Base-by-base conservation (phyloP, 1,140 invertebrate genomes). In the Euborellia annulipes region DNA sequence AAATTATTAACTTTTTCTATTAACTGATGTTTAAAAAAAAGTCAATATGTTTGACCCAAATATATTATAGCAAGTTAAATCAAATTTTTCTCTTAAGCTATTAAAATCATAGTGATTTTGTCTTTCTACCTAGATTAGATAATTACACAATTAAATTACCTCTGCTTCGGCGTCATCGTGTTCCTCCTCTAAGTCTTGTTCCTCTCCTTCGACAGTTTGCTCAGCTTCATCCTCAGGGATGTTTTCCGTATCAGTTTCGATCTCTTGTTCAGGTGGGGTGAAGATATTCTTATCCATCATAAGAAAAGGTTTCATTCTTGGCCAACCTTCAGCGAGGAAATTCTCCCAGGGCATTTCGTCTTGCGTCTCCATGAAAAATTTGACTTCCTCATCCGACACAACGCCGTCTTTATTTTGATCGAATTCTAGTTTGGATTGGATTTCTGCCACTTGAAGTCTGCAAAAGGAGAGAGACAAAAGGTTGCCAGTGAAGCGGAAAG, bases 391-490 rank as follows among this genome's bases (percentile, higher is more conserved):
- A 43, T 87, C 79, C 36, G 78, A 73, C 38, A 91, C 85, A 46
- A 73, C 70, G 6, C 90, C 89, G 72, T 97, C 82, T 47, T 76
- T 75, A 65, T 96, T 82, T 51, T 77, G 79, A 66, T 96, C 92
- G 70, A 96, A 89, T 36, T 75, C 77, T 55, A 69, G 66, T 50
- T 78, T 73, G 4, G 74, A 69, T 65, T 82, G 78, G 9, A 98
- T 62, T 66, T 97, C 93, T 41, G 71, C 67, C 32, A 82, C 57
- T 49, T 80, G 75, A 36, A 95, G 61, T 43, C 79, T 75, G 48
- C 11, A 60, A 59, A 38, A n/a, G n/a, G n/a, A n/a, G n/a, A n/a
- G n/a, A n/a, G n/a, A n/a, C n/a, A n/a, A n/a, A n/a, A n/a, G n/a
- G n/a, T n/a, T n/a, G n/a, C n/a, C n/a, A n/a, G n/a, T n/a, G n/a